Base-by-base conservation (phyloP, 1,140 invertebrate species). In the Eurytemora carolleeae region DNA sequence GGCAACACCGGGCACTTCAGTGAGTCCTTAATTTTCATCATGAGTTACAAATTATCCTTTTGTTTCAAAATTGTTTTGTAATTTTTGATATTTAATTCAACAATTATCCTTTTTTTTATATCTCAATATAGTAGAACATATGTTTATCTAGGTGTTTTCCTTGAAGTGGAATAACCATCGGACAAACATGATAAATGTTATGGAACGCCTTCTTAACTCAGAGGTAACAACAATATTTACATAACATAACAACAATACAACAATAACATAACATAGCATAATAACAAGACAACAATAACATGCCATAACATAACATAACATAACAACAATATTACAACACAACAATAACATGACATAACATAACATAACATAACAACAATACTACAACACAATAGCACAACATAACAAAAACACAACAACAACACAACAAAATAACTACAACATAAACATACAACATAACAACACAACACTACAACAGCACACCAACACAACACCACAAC, bases 281-380 rank as follows among this genome's bases (percentile, higher is more conserved):
- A 53, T 26, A 54, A 69, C n/a, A 68, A 68, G 26, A 68, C 69
- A 44, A 44, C n/a, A 12, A 44, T 7, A n/a, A 67, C 68, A 53
- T 44, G 31, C n/a, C 31, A 7, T 12, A 12, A 44, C 31, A n/a
- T 44, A 44, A 12, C n/a, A 12, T 44, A 44, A 44, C n/a, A 12
- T 44, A 12, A 44, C 31, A 44, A 44, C n/a, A 44, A n/a, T 44
- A 12, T 44, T 67, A 67, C 59, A 58, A 69, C 54, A 66, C 68
- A 15, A 62, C 68, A 22, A 67, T 67, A 12, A 67, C 68, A 16
- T 70, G 68, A 26, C 68, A n/a, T n/a, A n/a, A n/a, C n/a, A n/a
- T n/a, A n/a, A n/a, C n/a, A n/a, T n/a, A n/a, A n/a, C n/a, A n/a
- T n/a, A n/a, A n/a, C n/a, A n/a, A n/a, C n/a, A n/a, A n/a, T n/a